A percentile compares a stretch with the other conserved stretches of the same genome.
Evolutionary conservation across 2,797 vertebrate species (phyloP).

Genomic region (Heliangelus exortis): DNA sequence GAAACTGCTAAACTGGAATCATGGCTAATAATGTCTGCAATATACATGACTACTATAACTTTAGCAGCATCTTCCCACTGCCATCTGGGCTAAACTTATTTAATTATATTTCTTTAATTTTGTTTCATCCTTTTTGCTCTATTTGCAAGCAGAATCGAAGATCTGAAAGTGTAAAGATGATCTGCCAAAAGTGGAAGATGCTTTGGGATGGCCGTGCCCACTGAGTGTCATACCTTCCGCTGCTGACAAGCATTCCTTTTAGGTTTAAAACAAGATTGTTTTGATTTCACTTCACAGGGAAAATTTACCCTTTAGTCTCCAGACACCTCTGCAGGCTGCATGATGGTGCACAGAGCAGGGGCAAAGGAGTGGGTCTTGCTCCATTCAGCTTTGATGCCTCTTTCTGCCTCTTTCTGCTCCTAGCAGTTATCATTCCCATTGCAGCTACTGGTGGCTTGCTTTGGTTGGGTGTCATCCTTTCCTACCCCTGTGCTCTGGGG

Average conservation of each 20-base stretch:
- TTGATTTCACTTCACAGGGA: not conserved
- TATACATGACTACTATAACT: not conserved
- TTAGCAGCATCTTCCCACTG: not conserved
- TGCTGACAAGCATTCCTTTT: not conserved
- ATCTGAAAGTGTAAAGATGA: not conserved
- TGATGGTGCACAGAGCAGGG: not conserved
- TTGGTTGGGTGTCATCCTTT: not conserved
- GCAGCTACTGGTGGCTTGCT: not conserved
- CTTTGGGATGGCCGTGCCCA: not conserved
- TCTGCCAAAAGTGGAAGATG: not conserved
- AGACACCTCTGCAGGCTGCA: not conserved
- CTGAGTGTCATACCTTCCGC: not conserved
- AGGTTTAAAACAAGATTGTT: not conserved
- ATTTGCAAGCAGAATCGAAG: not conserved
- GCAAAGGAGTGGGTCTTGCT: not conserved
- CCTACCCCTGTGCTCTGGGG: not conserved
- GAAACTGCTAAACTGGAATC: not conserved
- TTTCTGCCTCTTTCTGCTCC: not conserved
- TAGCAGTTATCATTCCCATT: not conserved
- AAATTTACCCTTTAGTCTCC: not conserved
- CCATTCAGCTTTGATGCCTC: fast-evolving
- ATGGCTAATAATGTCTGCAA: not conserved
- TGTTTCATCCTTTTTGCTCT: not conserved
- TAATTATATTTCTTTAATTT: not conserved
- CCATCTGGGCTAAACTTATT: not conserved